A percentile compares a stretch with the other conserved stretches of the same genome.
Evolutionary conservation across 92 coral and sea anemone species (phyloP).

Genomic region (Zoanthus sansibaricus): DNA sequence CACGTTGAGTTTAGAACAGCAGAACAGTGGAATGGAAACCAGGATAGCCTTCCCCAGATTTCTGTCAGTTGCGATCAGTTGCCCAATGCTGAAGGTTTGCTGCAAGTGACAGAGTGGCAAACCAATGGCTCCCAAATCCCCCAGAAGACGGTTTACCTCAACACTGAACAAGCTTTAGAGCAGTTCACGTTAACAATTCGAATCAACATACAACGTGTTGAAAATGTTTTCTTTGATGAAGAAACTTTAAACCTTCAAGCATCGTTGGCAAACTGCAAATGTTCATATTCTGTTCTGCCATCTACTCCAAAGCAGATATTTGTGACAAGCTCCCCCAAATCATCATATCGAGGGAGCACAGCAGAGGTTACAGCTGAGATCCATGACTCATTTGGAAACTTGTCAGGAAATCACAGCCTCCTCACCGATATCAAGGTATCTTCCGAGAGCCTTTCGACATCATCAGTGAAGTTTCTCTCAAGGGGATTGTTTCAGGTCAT

Average conservation of each 20-base stretch:
- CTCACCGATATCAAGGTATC: neutral
- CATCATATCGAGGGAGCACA: slow-evolving; percentile 26
- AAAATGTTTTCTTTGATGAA: neutral
- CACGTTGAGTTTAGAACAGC: neutral
- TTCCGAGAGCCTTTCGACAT: neutral
- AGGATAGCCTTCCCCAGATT: slow-evolving; percentile 16
- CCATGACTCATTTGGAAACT: slow-evolving; percentile 21
- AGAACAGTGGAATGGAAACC: neutral
- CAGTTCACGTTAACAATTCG: neutral
- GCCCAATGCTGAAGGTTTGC: neutral
- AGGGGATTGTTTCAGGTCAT: slow-evolving; percentile 11
- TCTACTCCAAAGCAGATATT: neutral
- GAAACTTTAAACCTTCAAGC: neutral
- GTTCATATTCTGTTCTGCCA: slow-evolving; percentile 20
- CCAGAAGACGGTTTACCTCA: neutral
- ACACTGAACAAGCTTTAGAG: neutral
- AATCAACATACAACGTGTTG: neutral
- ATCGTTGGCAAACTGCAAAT: neutral
- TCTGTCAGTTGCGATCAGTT: neutral
- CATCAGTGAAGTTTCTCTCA: neutral
- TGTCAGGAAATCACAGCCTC: neutral
- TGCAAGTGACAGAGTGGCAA: neutral
- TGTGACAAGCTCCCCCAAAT: neutral
- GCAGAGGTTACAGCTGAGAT: neutral
- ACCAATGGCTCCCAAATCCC: neutral